Evolutionary conservation across 2,888 invertebrate species (phyloP).

Genomic region (Periphyllus acericola): DNA sequence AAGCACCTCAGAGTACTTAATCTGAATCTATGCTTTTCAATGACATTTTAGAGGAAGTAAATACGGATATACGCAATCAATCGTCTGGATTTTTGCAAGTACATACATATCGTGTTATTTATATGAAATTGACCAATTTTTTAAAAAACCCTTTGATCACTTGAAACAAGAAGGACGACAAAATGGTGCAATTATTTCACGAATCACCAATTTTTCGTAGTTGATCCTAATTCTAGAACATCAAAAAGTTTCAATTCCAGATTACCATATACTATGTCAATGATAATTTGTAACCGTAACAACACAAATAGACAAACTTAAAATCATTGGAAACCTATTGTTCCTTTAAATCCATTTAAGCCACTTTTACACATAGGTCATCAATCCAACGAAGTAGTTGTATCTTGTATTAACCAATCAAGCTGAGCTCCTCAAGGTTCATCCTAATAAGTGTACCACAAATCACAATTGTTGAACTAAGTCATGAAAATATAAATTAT

Average conservation of each 20-base stretch:
- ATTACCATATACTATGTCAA: conserved; percentile 19
- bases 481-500: background rate
- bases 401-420: conserved; percentile 31
- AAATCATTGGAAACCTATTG: conserved; percentile 14
- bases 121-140: too few species aligned
- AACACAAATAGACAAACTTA: background rate
- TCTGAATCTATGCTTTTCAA: conserved; percentile 31
- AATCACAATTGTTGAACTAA: conserved; percentile 23
- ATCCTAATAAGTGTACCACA: too few species aligned
- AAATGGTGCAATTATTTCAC: too few species aligned
- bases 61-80: background rate
- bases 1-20: background rate
- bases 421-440: background rate
- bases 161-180: too few species aligned
- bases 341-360: conserved; percentile 39
- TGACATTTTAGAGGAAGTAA: conserved; percentile 45
- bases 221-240: too few species aligned
- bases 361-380: background rate
- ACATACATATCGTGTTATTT: too few species aligned
- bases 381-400: background rate
- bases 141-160: too few species aligned
- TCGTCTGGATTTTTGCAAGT: background rate
- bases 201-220: too few species aligned
- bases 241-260: too few species aligned
- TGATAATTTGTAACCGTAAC: background rate